Evolutionary conservation across 35 echinoderm and acorn worm species (phyloP).

Genomic region (Patiria miniata): DNA sequence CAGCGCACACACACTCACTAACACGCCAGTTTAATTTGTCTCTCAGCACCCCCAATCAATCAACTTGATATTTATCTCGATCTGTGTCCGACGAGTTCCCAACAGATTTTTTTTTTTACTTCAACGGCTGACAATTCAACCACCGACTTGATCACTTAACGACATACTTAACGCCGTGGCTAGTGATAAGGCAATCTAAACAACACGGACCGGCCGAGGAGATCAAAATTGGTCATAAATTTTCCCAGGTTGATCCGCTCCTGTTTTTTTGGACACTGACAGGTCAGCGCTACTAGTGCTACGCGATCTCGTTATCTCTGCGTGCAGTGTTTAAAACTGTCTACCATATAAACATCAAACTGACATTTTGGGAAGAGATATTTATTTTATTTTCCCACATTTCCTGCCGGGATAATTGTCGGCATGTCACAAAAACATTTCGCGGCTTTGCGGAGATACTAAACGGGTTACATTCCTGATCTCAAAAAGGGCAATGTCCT

Average conservation of each 20-base stretch:
- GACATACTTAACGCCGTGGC: not conserved
- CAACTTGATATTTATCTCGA: not conserved
- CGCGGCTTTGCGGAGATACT: too few species aligned
- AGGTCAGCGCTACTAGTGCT: not conserved
- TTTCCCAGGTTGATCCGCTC: not conserved
- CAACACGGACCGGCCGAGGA: not conserved
- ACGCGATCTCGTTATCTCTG: not conserved
- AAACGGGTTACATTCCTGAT: too few species aligned
- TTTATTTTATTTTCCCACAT: too few species aligned
- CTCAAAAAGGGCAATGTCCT: too few species aligned
- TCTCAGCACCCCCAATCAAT: too few species aligned
- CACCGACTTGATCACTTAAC: not conserved
- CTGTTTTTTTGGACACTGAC: not conserved
- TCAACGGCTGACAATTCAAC: not conserved
- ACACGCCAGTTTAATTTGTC: not conserved
- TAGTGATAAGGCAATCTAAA: not conserved
- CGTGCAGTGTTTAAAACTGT: not conserved
- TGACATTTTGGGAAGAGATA: too few species aligned
- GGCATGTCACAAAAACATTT: too few species aligned
- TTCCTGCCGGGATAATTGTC: too few species aligned
- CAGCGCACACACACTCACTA: not conserved
- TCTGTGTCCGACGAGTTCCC: not conserved
- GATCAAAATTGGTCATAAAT: constrained; percentile 18
- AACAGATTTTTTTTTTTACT: constrained; percentile 1
- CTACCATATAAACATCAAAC: not conserved